phyloP scores from a whole-genome alignment of 2,113 vertebrate species.

The Cichladusa arquata region DNA sequence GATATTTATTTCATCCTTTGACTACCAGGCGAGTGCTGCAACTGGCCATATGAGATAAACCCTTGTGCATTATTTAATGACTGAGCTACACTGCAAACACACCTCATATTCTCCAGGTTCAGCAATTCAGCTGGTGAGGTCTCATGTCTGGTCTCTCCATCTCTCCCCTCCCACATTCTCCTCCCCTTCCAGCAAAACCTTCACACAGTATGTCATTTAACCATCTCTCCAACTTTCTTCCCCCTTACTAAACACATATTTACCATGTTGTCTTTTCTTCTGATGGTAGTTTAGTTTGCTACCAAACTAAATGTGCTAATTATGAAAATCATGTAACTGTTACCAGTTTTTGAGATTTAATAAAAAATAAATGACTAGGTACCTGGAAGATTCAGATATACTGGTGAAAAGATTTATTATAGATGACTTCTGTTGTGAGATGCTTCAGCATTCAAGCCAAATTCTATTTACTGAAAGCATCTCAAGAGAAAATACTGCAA shows the following conservation, averaged over 20 bases:
- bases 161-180: background rate
- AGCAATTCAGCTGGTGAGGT: background rate
- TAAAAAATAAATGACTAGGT: background rate
- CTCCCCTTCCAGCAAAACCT: background rate
- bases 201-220: background rate
- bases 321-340: background rate
- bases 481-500: background rate
- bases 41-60: conserved; percentile 55
- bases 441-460: background rate
- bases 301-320: background rate
- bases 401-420: background rate
- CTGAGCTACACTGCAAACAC: conserved; percentile 32
- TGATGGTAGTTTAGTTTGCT: background rate
- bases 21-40: conserved; percentile 4
- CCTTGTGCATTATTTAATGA: conserved; percentile 58
- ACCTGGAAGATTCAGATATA: background rate
- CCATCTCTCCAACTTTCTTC: background rate
- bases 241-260: background rate
- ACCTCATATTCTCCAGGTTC: conserved; percentile 44
- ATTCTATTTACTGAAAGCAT: background rate
- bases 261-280: background rate
- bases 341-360: background rate
- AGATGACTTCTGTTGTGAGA: background rate
- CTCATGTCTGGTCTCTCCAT: background rate
- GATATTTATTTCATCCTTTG: conserved; percentile 32